Conservation (phyloP, 2,888 invertebrate species). For the Cremastobaeus sp. region DNA sequence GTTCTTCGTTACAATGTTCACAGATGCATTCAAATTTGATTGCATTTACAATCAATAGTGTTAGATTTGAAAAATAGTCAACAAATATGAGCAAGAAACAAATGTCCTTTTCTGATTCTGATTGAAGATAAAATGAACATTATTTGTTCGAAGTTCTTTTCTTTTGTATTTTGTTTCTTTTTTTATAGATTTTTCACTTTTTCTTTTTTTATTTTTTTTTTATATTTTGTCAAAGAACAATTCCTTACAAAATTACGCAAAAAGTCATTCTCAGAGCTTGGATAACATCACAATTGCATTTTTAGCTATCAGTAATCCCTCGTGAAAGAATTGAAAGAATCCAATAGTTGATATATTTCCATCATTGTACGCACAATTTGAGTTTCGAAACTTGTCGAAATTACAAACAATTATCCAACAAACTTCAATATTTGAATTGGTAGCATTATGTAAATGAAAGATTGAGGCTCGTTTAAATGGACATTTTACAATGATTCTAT, state of each 20-base stretch:
- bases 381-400: constrained; percentile 16
- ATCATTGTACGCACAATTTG: constrained; percentile 6
- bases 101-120: constrained; percentile 26
- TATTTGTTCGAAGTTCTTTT: constrained; percentile 22
- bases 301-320: constrained; percentile 25
- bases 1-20: constrained; percentile 42
- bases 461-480: no score
- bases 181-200: neutral
- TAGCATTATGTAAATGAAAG: neutral
- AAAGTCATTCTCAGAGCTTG: constrained; percentile 22
- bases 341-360: constrained; percentile 3
- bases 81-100: constrained; percentile 45
- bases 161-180: constrained; percentile 1
- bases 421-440: constrained; percentile 7
- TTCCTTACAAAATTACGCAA: constrained; percentile 51
- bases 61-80: constrained; percentile 55
- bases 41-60: constrained; percentile 30
- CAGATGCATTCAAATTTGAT: constrained; percentile 38
- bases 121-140: constrained; percentile 44
- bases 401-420: constrained; percentile 22
- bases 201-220: constrained; percentile 5
- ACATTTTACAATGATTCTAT: no score
- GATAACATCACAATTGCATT: constrained; percentile 31
- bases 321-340: constrained; percentile 2
- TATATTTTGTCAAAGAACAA: constrained; percentile 28